Percentiles rank a stretch among this genome's conserved stretches.
Conservation (phyloP, 2,113 vertebrate genomes). For the Macroglossus sobrinus region DNA sequence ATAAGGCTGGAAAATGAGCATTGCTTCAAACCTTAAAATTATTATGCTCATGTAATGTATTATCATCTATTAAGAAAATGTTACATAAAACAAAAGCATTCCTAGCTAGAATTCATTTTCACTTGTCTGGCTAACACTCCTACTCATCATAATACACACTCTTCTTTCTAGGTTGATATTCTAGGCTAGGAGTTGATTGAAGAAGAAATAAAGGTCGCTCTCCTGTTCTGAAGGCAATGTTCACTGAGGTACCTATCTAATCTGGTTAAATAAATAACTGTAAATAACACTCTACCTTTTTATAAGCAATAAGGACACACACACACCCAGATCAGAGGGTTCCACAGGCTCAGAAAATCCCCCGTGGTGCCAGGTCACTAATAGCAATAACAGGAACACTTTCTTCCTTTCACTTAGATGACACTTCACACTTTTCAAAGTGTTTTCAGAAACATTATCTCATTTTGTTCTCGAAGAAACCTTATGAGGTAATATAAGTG, state of each 20-base stretch:
- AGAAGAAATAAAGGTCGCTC: slow-evolving; percentile 12
- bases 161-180: background rate
- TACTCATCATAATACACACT: background rate
- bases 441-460: background rate
- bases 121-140: background rate
- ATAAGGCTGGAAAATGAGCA: background rate
- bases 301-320: slow-evolving; percentile 1
- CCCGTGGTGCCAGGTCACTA: background rate
- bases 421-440: background rate
- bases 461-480: background rate
- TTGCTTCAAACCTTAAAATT: background rate
- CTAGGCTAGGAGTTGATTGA: background rate
- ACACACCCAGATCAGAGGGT: background rate
- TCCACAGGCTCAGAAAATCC: background rate
- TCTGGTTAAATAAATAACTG: slow-evolving; percentile 1
- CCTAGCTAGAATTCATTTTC: background rate
- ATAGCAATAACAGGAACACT: background rate
- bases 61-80: background rate
- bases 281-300: background rate
- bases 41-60: background rate
- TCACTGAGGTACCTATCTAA: background rate
- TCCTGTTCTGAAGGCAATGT: background rate
- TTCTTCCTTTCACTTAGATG: background rate
- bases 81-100: background rate
- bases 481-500: background rate